Evolutionary conservation across 2,888 invertebrate species (phyloP).

Genomic region (Lasiommata megera): DNA sequence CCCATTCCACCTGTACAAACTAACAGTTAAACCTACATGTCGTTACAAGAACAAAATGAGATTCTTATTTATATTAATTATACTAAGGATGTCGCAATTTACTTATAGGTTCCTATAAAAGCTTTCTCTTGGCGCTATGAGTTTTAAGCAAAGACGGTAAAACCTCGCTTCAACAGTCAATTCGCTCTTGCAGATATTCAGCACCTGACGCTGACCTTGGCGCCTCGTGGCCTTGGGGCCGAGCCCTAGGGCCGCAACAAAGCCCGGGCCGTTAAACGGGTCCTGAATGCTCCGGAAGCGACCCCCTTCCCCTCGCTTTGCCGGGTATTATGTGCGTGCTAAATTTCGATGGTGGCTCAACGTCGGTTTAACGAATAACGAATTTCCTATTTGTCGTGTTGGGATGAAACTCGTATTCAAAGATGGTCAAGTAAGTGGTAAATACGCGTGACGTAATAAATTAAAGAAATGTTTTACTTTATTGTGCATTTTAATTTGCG

Average conservation of each 20-base stretch:
- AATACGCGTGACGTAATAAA: neutral
- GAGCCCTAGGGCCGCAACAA: constrained; percentile 32
- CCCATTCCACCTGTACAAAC: too few species aligned
- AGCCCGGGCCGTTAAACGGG: constrained; percentile 45
- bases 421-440: neutral
- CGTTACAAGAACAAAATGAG: too few species aligned
- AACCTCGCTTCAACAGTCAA: neutral
- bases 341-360: constrained; percentile 5
- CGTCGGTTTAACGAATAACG: neutral
- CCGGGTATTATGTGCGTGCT: constrained; percentile 2
- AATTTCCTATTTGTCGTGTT: constrained; percentile 1
- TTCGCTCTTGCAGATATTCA: neutral
- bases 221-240: constrained; percentile 36
- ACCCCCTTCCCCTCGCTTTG: constrained; percentile 14
- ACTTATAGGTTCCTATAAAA: too few species aligned
- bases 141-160: too few species aligned
- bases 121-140: too few species aligned
- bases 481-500: too few species aligned
- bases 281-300: constrained; percentile 47
- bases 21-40: too few species aligned
- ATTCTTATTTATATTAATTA: too few species aligned
- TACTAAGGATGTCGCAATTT: too few species aligned
- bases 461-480: neutral
- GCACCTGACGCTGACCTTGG: constrained; percentile 39
- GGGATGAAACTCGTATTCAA: neutral